These are phyloP conservation scores for Ruditapes philippinarum DNA, from an alignment of 1,140 invertebrate genomes.

Conservation along the genomic window DNA sequence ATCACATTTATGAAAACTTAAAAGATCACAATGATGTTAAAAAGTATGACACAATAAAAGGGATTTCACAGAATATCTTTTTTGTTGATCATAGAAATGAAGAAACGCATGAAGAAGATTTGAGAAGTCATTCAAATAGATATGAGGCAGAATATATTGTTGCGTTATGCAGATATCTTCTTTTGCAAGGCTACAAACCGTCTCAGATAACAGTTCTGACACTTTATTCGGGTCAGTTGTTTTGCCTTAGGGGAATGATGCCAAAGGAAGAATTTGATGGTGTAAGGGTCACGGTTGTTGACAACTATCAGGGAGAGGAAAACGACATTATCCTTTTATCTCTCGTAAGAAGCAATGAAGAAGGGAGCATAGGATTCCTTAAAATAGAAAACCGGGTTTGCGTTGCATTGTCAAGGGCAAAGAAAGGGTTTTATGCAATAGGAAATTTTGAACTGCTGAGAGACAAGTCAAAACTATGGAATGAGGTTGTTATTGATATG, in stretches of 20 bases:
- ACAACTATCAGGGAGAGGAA: slow-evolving; percentile 93
- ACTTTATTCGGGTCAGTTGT: slow-evolving; percentile 86
- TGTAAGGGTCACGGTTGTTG: slow-evolving; percentile 90
- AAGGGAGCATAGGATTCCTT: slow-evolving; percentile 92
- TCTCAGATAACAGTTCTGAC: slow-evolving; percentile 86
- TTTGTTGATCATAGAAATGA: slow-evolving; percentile 84
- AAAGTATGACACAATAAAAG: slow-evolving; percentile 80
- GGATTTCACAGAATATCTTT: slow-evolving; percentile 84
- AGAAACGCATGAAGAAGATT: slow-evolving; percentile 80
- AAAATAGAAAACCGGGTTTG: slow-evolving; percentile 92
- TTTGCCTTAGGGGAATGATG: slow-evolving; percentile 80
- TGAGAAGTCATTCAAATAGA: slow-evolving; percentile 83
- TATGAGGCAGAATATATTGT: slow-evolving; percentile 78
- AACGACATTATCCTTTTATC: slow-evolving; percentile 94
- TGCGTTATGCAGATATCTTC: slow-evolving; percentile 82
- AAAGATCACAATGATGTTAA: slow-evolving; percentile 80
- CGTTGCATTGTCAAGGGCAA: slow-evolving; percentile 94
- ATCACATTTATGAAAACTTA: slow-evolving; percentile 85
- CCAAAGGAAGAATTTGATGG: slow-evolving; percentile 77
- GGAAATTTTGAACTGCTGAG: slow-evolving; percentile 90
- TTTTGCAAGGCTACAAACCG: slow-evolving; percentile 84
- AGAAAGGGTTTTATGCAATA: slow-evolving; percentile 90
- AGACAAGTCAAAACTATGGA: slow-evolving; percentile 84
- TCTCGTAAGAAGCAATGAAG: slow-evolving; percentile 91
- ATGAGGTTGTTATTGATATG: slow-evolving; percentile 79